phyloP scores from a whole-genome alignment of 2,113 vertebrate species.

The Regulus satrapa region DNA sequence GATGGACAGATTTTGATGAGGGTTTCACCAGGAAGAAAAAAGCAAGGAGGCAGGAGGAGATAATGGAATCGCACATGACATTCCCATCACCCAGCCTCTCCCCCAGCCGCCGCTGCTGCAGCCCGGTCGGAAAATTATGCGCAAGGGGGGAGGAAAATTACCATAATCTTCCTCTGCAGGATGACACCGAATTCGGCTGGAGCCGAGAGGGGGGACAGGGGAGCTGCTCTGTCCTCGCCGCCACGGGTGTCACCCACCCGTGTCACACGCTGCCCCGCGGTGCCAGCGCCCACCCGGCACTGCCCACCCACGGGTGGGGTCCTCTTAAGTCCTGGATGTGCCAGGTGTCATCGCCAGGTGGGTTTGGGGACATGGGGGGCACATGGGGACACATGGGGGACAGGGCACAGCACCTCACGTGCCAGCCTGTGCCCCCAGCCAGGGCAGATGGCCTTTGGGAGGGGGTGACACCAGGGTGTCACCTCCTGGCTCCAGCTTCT shows the following conservation, averaged over 20 bases:
- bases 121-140: slow-evolving; percentile 26
- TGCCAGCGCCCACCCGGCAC: fast-evolving
- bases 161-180: slow-evolving; percentile 27
- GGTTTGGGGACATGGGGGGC: neutral
- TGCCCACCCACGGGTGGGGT: neutral
- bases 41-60: slow-evolving; percentile 64
- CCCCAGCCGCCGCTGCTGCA: slow-evolving; percentile 50
- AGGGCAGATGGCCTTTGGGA: neutral
- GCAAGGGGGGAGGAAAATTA: neutral
- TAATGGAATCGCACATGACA: slow-evolving; percentile 74
- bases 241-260: fast-evolving
- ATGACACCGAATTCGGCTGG: neutral
- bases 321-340: neutral
- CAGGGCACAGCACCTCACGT: fast-evolving
- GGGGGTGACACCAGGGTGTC: no score
- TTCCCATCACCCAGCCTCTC: slow-evolving; percentile 70
- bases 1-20: slow-evolving; percentile 73
- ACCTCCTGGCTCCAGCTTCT: neutral
- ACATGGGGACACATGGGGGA: neutral
- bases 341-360: fast-evolving
- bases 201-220: neutral
- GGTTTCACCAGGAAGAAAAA: slow-evolving; percentile 61
- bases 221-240: neutral
- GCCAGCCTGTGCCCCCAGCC: neutral
- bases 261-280: fast-evolving